A percentile compares a stretch with the other conserved stretches of the same genome.
These are phyloP conservation scores for Vanessa cardui DNA, from an alignment of 2,888 invertebrate genomes.

Conservation along the genomic window DNA sequence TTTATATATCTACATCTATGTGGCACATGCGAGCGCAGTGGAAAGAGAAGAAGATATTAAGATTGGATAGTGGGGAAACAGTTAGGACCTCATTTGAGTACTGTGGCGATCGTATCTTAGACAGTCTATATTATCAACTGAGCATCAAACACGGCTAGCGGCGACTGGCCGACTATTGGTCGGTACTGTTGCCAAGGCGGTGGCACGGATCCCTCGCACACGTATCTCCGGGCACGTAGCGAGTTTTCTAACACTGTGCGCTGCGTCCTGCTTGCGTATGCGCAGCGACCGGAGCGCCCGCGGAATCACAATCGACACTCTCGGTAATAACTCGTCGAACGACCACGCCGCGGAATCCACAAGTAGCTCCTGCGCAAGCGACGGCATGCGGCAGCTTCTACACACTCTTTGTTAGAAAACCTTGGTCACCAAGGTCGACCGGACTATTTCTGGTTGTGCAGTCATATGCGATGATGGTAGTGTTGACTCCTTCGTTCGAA, in stretches of 20 bases:
- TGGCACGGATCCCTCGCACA: constrained; percentile 21
- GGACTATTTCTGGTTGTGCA: constrained; percentile 27
- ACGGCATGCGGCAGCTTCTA: constrained; percentile 20
- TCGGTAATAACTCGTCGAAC: constrained; percentile 63
- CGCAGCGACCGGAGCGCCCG: constrained; percentile 49
- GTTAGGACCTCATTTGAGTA: constrained; percentile 28
- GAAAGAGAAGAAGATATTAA: constrained; percentile 4
- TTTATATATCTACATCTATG: constrained; percentile 6
- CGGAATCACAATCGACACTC: constrained; percentile 62
- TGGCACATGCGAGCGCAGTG: constrained; percentile 8
- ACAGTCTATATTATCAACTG: constrained; percentile 2
- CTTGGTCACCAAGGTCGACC: constrained; percentile 31
- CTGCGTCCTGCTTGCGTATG: constrained; percentile 44
- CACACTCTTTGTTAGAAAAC: constrained; percentile 35
- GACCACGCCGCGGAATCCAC: constrained; percentile 52
- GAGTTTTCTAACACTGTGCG: constrained; percentile 39
- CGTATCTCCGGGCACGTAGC: constrained; percentile 42
- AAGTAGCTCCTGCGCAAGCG: constrained; percentile 47
- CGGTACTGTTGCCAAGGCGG: constrained; percentile 28
- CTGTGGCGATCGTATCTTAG: constrained; percentile 18
- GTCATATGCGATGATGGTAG: neutral
- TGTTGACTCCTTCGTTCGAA: neutral
- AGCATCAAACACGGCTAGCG: constrained; percentile 8
- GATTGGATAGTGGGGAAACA: constrained; percentile 21
- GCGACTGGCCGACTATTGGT: constrained; percentile 17